A percentile compares a stretch with the other conserved stretches of the same genome.
Evolutionary conservation across 1,140 invertebrate genomes (phyloP).

Genomic region (Cecropterus lyciades): DNA sequence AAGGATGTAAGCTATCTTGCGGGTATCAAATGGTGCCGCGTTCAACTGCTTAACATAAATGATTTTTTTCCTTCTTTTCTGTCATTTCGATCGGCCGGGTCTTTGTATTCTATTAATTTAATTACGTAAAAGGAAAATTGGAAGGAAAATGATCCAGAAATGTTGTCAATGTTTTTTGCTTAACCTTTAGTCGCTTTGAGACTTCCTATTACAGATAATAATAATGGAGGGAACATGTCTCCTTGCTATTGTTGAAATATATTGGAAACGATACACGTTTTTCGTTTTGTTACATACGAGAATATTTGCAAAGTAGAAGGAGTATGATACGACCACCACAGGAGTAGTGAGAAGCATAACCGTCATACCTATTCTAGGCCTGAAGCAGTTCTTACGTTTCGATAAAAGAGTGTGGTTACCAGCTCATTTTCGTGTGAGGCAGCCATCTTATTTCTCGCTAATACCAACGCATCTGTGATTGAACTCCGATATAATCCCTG

Average conservation of each 20-base stretch:
- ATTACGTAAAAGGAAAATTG: conserved; percentile 34
- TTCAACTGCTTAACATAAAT: conserved; percentile 30
- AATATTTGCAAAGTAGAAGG: too few relatives aligned
- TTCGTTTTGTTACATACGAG: background rate
- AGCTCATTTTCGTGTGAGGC: too few relatives aligned
- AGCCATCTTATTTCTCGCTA: too few relatives aligned
- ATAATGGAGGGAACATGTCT: conserved; percentile 14
- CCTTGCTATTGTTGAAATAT: conserved; percentile 17
- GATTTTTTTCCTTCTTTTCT: conserved; percentile 25
- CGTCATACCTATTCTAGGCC: too few relatives aligned
- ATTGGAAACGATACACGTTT: conserved; percentile 12
- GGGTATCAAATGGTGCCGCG: conserved; percentile 27
- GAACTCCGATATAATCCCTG: too few relatives aligned
- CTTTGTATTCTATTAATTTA: conserved; percentile 35
- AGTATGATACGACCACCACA: too few relatives aligned
- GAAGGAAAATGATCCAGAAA: conserved; percentile 19
- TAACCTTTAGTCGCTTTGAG: too few relatives aligned
- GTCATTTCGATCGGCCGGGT: conserved; percentile 7
- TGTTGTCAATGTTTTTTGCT: conserved; percentile 28
- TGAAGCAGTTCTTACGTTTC: too few relatives aligned
- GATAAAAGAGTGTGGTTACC: too few relatives aligned
- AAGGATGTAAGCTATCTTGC: conserved; percentile 29
- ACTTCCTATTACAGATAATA: conserved; percentile 21
- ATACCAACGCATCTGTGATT: too few relatives aligned
- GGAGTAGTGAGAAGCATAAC: too few relatives aligned